A percentile compares a stretch with the other conserved stretches of the same genome.
Conservation (phyloP, 1,140 invertebrate genomes). For the Sipha flava region DNA sequence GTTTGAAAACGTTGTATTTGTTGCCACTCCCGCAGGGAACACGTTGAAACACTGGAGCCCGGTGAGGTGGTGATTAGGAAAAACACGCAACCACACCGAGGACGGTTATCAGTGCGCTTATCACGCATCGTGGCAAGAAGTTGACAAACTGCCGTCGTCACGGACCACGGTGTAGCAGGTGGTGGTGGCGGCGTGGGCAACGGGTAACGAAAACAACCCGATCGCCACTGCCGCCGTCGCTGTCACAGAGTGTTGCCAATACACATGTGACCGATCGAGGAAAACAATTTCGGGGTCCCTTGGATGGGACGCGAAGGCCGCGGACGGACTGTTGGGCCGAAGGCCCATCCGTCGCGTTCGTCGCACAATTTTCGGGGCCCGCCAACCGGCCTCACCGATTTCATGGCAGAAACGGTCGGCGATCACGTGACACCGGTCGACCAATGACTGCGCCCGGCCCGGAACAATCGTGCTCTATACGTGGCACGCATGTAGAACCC, state of each 20-base stretch:
- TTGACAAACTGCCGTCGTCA: neutral
- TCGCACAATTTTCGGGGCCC: neutral
- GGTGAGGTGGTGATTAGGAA: no score
- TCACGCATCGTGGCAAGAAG: neutral
- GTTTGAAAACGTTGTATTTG: no score
- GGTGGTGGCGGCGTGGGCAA: neutral
- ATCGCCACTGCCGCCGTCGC: neutral
- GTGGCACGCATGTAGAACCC: conserved; percentile 28
- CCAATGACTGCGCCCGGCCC: neutral
- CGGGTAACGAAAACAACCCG: neutral
- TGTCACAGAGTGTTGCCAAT: neutral
- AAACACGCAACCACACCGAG: no score
- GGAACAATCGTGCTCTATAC: conserved; percentile 25
- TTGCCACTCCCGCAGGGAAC: no score
- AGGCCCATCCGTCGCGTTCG: neutral
- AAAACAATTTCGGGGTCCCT: no score
- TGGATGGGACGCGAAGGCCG: no score
- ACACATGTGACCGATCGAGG: neutral
- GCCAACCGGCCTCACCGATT: neutral
- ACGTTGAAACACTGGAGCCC: no score
- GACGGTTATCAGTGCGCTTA: neutral
- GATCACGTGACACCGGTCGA: conserved; percentile 5
- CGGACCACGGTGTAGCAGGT: neutral
- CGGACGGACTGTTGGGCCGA: neutral
- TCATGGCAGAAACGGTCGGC: conserved; percentile 7